Conservation (phyloP, 2,113 vertebrate genomes). For the Cyphomyrus plagiostoma region DNA sequence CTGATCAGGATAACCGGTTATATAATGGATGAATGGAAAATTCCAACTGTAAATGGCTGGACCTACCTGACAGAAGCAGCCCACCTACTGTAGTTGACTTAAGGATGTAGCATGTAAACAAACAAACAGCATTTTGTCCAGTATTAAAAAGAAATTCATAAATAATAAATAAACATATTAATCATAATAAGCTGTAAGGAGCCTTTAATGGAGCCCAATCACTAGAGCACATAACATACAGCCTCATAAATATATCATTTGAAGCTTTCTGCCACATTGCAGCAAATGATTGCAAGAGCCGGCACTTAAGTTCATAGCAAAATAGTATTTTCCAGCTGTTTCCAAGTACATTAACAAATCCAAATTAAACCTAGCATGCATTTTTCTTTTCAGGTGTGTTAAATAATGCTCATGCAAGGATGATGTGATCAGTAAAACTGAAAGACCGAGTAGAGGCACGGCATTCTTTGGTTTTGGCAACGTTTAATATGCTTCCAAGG, state of each 20-base stretch:
- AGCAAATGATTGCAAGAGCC: neutral
- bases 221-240: neutral
- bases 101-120: neutral
- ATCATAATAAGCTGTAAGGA: neutral
- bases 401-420: neutral
- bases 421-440: neutral
- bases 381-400: neutral
- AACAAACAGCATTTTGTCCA: neutral
- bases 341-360: neutral
- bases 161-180: neutral
- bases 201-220: neutral
- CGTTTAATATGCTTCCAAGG: slow-evolving; percentile 18
- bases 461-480: neutral
- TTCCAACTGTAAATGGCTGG: neutral
- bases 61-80: neutral
- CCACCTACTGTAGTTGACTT: neutral
- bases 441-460: neutral
- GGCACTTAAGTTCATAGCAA: neutral
- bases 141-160: neutral
- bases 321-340: neutral
- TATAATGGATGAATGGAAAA: neutral
- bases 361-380: neutral
- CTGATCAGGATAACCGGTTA: neutral
- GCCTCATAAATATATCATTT: neutral
- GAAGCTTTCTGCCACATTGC: neutral